Conservation (phyloP, 1,140 invertebrate species). For the Drosophila carrolli region DNA sequence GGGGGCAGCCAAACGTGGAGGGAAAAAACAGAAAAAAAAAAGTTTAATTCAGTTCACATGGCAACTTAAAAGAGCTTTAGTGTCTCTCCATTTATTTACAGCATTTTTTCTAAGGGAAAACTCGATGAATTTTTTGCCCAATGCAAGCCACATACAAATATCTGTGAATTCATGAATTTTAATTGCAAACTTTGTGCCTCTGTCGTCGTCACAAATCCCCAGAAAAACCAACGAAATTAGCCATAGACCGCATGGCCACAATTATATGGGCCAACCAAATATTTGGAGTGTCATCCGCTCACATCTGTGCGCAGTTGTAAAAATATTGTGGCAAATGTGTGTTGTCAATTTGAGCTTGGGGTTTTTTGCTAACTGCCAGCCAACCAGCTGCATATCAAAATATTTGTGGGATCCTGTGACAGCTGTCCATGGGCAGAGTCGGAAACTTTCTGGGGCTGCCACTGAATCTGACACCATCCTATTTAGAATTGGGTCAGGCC, state of each 20-base stretch:
- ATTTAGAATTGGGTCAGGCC: conserved; percentile 60
- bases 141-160: conserved; percentile 17
- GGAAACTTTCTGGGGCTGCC: conserved; percentile 45
- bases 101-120: neutral
- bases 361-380: conserved; percentile 52
- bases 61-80: conserved; percentile 12
- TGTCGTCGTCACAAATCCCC: conserved; percentile 1
- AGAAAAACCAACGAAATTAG: conserved; percentile 57
- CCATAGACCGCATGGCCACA: conserved; percentile 59
- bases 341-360: conserved; percentile 72
- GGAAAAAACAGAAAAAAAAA: neutral
- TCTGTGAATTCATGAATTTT: conserved; percentile 30
- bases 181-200: conserved; percentile 32
- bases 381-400: conserved; percentile 69
- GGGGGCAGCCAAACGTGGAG: conserved; percentile 11
- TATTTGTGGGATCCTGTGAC: conserved; percentile 69
- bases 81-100: neutral
- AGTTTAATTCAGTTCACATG: conserved; percentile 10
- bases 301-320: conserved; percentile 60
- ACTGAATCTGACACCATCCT: conserved; percentile 37
- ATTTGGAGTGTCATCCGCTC: conserved; percentile 54
- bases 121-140: neutral
- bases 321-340: conserved; percentile 77
- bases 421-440: conserved; percentile 48
- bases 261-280: conserved; percentile 75